Conservation (phyloP, 2,113 vertebrate genomes). For the Psilopsiagon aymara region DNA sequence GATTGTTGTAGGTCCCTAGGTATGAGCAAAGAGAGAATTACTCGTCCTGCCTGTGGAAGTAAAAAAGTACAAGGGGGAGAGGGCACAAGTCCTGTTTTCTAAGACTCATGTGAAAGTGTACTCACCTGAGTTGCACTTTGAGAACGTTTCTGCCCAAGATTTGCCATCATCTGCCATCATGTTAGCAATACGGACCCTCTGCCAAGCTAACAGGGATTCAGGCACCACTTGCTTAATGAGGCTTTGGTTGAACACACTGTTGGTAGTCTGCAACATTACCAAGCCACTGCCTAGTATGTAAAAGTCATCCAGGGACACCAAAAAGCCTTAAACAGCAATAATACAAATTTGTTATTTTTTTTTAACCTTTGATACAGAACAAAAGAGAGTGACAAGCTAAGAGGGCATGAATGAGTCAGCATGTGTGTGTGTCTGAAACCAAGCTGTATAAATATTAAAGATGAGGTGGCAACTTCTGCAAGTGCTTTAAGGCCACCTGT, state of each 20-base stretch:
- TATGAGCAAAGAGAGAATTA: neutral
- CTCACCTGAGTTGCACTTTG: constrained; percentile 87
- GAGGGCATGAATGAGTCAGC: neutral
- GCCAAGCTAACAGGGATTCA: constrained; percentile 86
- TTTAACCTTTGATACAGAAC: neutral
- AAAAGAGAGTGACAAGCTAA: neutral
- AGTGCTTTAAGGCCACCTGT: neutral
- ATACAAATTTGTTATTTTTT: neutral
- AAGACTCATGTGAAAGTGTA: neutral
- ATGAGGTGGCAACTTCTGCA: neutral
- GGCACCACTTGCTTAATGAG: constrained; percentile 80
- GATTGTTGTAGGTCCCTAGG: constrained; percentile 92
- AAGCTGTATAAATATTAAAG: neutral
- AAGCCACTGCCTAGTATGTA: constrained; percentile 89
- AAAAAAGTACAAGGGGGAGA: neutral
- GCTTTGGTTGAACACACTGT: constrained; percentile 83
- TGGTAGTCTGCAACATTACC: constrained; percentile 92
- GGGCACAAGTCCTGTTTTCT: neutral
- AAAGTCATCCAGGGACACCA: constrained; percentile 92
- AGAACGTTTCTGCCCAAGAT: constrained; percentile 86
- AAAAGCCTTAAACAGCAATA: constrained; percentile 79
- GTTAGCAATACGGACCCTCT: constrained; percentile 89
- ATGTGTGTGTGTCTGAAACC: neutral
- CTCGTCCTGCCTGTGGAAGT: neutral
- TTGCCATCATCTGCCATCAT: constrained; percentile 83